Evolutionary conservation across 1,140 invertebrate genomes (phyloP).

Genomic region (Palaemon carinicauda): DNA sequence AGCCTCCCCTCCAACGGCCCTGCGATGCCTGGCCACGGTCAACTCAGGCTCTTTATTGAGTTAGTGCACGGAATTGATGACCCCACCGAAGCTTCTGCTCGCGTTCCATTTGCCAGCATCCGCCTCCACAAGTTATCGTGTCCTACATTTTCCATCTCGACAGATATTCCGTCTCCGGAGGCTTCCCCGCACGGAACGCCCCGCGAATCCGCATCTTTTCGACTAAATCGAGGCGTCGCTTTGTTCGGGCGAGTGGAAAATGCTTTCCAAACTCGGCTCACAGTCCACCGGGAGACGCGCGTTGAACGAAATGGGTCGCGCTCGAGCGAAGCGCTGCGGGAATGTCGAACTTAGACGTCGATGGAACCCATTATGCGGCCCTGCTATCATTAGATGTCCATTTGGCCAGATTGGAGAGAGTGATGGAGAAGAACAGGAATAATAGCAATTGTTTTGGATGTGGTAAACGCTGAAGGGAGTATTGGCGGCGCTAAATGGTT

Average conservation of each 20-base stretch:
- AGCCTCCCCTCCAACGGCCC: too few species aligned
- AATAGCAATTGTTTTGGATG: slow-evolving; percentile 54
- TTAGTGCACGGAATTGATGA: slow-evolving; percentile 53
- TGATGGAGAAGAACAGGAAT: slow-evolving; percentile 57
- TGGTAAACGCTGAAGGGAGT: slow-evolving; percentile 35
- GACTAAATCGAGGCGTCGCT: background rate
- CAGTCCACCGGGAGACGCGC: background rate
- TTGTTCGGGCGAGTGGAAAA: background rate
- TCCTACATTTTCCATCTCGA: too few species aligned
- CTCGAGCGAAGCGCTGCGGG: slow-evolving; percentile 27
- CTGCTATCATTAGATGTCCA: slow-evolving; percentile 53
- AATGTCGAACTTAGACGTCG: slow-evolving; percentile 16
- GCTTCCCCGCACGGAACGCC: background rate
- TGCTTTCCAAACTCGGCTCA: too few species aligned
- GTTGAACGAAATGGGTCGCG: background rate
- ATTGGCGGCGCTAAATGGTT: background rate
- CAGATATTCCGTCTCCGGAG: background rate
- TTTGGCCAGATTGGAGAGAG: slow-evolving; percentile 56
- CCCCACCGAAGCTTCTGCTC: slow-evolving; percentile 7
- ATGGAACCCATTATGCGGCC: slow-evolving; percentile 47
- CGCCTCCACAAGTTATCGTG: too few species aligned
- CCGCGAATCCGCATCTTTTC: background rate
- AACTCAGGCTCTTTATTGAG: slow-evolving; percentile 52
- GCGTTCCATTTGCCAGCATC: background rate
- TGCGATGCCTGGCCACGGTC: slow-evolving; percentile 37